Conservation (phyloP, 1,140 invertebrate genomes). For the Atopsyche davidsoni region DNA sequence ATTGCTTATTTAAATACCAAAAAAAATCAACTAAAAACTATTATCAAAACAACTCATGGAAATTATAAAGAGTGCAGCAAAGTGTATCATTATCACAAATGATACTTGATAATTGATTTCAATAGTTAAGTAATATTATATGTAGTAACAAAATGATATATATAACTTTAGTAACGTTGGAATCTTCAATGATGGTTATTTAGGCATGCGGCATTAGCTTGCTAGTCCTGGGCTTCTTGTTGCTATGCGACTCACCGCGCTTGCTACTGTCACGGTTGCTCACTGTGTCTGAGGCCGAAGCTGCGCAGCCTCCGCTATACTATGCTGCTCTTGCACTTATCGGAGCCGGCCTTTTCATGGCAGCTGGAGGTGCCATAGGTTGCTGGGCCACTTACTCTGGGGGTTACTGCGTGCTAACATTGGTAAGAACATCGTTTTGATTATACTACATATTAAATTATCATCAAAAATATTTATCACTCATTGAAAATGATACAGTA, state of each 20-base stretch:
- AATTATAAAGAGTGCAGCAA: too few species aligned
- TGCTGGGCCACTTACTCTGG: conserved; percentile 72
- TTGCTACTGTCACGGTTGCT: conserved; percentile 64
- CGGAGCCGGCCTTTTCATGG: conserved; percentile 58
- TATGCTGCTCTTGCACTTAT: conserved; percentile 63
- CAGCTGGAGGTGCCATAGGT: conserved; percentile 61
- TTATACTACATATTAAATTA: neutral
- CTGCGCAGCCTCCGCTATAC: conserved; percentile 64
- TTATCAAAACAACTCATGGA: too few species aligned
- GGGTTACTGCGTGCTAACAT: conserved; percentile 62
- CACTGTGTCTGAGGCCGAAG: conserved; percentile 48
- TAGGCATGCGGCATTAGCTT: conserved; percentile 64
- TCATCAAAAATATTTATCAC: neutral
- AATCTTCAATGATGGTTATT: conserved; percentile 28
- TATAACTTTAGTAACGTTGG: too few species aligned
- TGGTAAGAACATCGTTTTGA: conserved; percentile 48
- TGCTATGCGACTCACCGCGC: conserved; percentile 61
- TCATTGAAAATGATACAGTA: conserved; percentile 52
- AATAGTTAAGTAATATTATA: too few species aligned
- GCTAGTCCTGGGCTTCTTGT: conserved; percentile 61
- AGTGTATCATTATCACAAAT: too few species aligned
- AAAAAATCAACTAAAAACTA: too few species aligned
- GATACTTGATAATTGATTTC: too few species aligned
- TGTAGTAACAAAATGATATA: too few species aligned
- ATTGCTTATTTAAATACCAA: too few species aligned